Evolutionary conservation across 2,888 invertebrate species (phyloP), one percentile per base, ranked within the genome.

Genomic region (Drosophila siamana): DNA sequence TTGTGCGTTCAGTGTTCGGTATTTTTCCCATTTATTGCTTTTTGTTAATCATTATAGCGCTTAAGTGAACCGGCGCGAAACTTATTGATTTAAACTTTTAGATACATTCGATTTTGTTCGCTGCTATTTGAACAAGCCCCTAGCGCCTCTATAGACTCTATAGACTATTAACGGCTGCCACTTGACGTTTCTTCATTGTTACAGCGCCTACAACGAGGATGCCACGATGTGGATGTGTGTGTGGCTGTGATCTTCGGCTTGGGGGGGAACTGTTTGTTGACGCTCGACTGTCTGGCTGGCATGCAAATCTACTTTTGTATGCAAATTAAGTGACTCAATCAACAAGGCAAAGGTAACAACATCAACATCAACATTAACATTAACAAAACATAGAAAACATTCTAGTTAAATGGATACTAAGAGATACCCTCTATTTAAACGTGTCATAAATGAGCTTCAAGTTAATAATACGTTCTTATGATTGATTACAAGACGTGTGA

Each of bases 301-400:
- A 76, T 89, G 86, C 83, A 86, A 89, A 86, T 86, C 86, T 85
- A 89, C 89, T 89, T 86, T 88, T 78, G 76, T 89, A 86, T 86
- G 89, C 86, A 86, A 86, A 86, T 86, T 86, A 89, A 89, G 88
- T 86, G 80, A 88, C 89, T 86, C 89, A 89, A 89, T 89, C 80
- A 80, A 73, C 69, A 63, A 67, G 65, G 44, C 68, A 59, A 55
- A 46, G 69, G 59, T 48, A 72, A 50, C 60, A 65, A 40, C 44
- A 48, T 40, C 54, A 48, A 43, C 57, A 36, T 50, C 30, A 47
- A 36, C 43, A 55, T 47, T 16, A 65, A 60, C 36, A 51, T 50
- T 50, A 64, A 43, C 1, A 22, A 38, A 19, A 43, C 1, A 11
- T 13, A 11, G 1, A 26, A 1, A 2, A 22, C 4, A 15, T n/a